A percentile compares a stretch with the other conserved stretches of the same genome.
These are phyloP conservation scores for Acestrorhynchus altus DNA, from an alignment of 2,797 vertebrate genomes.

Conservation along the genomic window DNA sequence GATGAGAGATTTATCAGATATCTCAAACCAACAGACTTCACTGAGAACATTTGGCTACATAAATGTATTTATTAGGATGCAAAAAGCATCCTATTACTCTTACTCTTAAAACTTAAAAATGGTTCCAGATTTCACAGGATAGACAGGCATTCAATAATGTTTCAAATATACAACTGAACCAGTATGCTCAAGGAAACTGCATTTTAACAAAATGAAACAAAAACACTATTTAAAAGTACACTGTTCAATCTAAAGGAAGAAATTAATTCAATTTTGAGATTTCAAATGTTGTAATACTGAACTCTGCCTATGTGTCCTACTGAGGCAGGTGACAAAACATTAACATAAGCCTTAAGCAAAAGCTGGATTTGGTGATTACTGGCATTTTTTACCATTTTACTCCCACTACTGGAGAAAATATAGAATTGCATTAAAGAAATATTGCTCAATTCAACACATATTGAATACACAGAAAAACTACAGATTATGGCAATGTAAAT, in stretches of 20 bases:
- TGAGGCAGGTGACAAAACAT: neutral
- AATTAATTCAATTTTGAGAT: neutral
- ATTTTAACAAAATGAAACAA: neutral
- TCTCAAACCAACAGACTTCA: neutral
- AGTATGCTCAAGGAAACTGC: neutral
- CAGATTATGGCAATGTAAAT: neutral
- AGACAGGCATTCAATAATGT: neutral
- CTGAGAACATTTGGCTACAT: neutral
- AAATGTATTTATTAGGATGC: neutral
- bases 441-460: conserved; percentile 2
- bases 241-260: neutral
- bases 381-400: neutral
- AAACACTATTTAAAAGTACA: neutral
- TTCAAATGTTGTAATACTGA: conserved; percentile 4
- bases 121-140: neutral
- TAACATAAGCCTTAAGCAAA: neutral
- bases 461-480: conserved; percentile 2
- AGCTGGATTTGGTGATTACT: neutral
- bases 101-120: neutral
- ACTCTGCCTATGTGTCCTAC: neutral
- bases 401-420: neutral
- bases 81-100: neutral
- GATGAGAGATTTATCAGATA: neutral
- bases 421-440: neutral
- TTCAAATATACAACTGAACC: neutral